A percentile compares a stretch with the other conserved stretches of the same genome.
Conservation (phyloP, 2,797 vertebrate genomes). For the Halcyon chelicuti region DNA sequence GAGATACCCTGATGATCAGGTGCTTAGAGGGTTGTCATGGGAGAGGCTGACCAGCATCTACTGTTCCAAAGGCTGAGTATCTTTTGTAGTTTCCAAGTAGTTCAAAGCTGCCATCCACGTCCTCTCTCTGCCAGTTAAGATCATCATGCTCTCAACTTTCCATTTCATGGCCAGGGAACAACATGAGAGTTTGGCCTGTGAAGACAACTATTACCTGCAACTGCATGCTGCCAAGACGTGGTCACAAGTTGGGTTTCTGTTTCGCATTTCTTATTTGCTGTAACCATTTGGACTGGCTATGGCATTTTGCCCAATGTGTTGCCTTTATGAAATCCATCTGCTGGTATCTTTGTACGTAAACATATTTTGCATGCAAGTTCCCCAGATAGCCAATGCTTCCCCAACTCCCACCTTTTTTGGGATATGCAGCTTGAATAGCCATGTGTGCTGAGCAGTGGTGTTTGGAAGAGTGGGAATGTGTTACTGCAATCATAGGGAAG, state of each 20-base stretch:
- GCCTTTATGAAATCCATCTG: conserved; percentile 21
- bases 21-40: not conserved
- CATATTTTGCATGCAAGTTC: not conserved
- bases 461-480: not conserved
- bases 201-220: conserved; percentile 25
- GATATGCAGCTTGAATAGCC: not conserved
- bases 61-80: not conserved
- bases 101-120: not conserved
- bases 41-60: not conserved
- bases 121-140: conserved; percentile 4
- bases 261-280: not conserved
- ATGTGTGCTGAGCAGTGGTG: not conserved
- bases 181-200: not conserved
- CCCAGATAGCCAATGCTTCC: not conserved
- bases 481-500: not conserved
- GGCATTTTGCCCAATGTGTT: conserved; percentile 16
- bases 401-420: not conserved
- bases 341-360: conserved; percentile 12
- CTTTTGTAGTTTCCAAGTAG: not conserved
- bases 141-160: not conserved
- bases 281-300: not conserved
- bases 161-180: not conserved
- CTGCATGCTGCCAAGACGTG: not conserved
- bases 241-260: not conserved
- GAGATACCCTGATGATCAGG: not conserved